Percentiles rank a stretch among this genome's conserved stretches.
Evolutionary conservation across 2,888 invertebrate species (phyloP).

Genomic region (Cataglyphis altisquamis): DNA sequence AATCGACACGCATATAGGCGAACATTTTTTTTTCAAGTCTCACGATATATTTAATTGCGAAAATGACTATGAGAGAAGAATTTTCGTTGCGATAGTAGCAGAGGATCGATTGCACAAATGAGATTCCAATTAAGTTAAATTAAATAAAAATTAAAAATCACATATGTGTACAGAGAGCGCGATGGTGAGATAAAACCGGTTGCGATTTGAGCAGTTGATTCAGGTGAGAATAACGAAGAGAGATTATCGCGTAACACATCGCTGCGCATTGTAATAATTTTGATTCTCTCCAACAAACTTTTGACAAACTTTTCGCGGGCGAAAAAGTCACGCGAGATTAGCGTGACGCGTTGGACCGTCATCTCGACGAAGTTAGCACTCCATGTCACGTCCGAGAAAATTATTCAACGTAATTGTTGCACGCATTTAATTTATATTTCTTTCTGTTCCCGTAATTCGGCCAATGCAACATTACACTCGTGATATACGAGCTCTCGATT

Average conservation of each 20-base stretch:
- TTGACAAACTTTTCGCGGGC: neutral
- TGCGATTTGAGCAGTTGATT: neutral
- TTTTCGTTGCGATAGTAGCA: neutral
- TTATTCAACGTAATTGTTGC: conserved; percentile 8
- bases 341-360: neutral
- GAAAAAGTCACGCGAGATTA: neutral
- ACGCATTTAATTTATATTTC: conserved; percentile 28
- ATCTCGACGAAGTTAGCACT: neutral
- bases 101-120: conserved; percentile 24
- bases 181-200: neutral
- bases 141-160: conserved; percentile 24
- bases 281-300: neutral
- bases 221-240: neutral
- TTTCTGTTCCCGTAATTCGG: conserved; percentile 8
- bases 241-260: neutral
- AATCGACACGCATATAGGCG: neutral
- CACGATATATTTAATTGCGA: conserved; percentile 30
- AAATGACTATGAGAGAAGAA: conserved; percentile 18
- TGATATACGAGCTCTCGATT: neutral
- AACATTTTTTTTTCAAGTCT: conserved; percentile 10
- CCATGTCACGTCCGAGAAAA: conserved; percentile 1
- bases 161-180: neutral
- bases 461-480: neutral
- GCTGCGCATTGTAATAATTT: neutral
- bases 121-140: conserved; percentile 34